These are phyloP conservation scores for Phaedon cochleariae DNA, from an alignment of 2,888 invertebrate genomes.

Conservation along the genomic window DNA sequence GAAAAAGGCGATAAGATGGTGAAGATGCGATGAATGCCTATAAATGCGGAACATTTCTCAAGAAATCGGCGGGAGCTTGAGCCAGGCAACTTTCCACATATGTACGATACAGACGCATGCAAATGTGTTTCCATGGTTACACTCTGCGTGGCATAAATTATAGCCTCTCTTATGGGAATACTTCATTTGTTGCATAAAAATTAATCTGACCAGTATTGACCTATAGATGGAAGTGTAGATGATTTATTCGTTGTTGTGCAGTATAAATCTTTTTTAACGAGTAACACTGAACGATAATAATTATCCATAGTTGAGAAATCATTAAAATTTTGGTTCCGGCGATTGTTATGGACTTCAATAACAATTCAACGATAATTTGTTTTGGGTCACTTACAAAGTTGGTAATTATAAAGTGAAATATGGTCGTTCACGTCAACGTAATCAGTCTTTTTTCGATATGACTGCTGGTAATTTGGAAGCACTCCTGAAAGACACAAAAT, in stretches of 20 bases:
- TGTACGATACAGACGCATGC: constrained; percentile 53
- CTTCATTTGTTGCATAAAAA: constrained; percentile 56
- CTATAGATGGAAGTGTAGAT: constrained; percentile 14
- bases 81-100: constrained; percentile 42
- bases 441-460: background rate
- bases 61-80: constrained; percentile 50
- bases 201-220: constrained; percentile 48
- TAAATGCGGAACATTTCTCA: constrained; percentile 49
- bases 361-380: background rate
- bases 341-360: background rate
- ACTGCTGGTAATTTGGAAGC: background rate
- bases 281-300: background rate
- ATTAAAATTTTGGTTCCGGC: background rate
- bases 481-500: background rate
- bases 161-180: constrained; percentile 54
- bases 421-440: background rate
- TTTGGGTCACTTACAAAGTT: background rate
- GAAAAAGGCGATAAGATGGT: constrained; percentile 23
- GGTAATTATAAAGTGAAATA: background rate
- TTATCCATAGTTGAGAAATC: background rate
- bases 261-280: background rate
- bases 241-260: constrained; percentile 19
- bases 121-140: constrained; percentile 59
- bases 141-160: constrained; percentile 58
- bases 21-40: constrained; percentile 40